Conservation (phyloP, 2,888 invertebrate species). For the Gastrophysa polygoni region DNA sequence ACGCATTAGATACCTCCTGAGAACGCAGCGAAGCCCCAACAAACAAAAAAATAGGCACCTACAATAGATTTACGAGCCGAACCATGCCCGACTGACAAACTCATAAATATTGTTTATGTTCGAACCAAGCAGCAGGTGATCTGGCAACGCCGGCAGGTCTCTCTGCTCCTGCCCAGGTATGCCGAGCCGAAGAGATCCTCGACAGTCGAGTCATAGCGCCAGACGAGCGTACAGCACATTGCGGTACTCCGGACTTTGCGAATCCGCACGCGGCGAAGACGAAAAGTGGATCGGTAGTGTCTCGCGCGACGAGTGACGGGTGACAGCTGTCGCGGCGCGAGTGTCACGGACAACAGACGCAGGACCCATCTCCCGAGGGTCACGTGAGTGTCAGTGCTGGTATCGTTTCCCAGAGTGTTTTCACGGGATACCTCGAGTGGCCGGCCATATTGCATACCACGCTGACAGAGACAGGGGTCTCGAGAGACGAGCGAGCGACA, state of each 20-base stretch:
- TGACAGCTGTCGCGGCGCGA: background rate
- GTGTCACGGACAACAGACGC: no score
- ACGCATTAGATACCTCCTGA: slow-evolving; percentile 49
- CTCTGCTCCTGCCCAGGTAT: slow-evolving; percentile 54
- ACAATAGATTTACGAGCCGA: slow-evolving; percentile 58
- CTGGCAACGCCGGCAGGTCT: slow-evolving; percentile 56
- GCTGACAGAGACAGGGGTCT: slow-evolving; percentile 50
- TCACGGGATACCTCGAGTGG: slow-evolving; percentile 46
- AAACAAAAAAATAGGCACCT: slow-evolving; percentile 46
- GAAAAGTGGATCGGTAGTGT: slow-evolving; percentile 20
- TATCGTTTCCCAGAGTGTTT: slow-evolving; percentile 45
- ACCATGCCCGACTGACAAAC: slow-evolving; percentile 58
- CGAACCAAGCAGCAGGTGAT: slow-evolving; percentile 52
- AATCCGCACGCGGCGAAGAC: slow-evolving; percentile 34
- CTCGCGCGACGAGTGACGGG: background rate
- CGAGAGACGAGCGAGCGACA: slow-evolving; percentile 41
- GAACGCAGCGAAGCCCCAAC: slow-evolving; percentile 38
- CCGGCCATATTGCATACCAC: slow-evolving; percentile 62
- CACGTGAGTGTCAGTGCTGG: slow-evolving; percentile 5
- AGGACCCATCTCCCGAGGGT: background rate
- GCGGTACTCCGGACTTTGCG: slow-evolving; percentile 23
- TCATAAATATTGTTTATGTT: slow-evolving; percentile 61
- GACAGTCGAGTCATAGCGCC: slow-evolving; percentile 55
- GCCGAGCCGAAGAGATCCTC: slow-evolving; percentile 32
- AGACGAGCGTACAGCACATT: slow-evolving; percentile 38